A percentile compares a stretch with the other conserved stretches of the same genome.
Conservation (phyloP, 2,797 vertebrate genomes). For the Spondyliosoma cantharus region DNA sequence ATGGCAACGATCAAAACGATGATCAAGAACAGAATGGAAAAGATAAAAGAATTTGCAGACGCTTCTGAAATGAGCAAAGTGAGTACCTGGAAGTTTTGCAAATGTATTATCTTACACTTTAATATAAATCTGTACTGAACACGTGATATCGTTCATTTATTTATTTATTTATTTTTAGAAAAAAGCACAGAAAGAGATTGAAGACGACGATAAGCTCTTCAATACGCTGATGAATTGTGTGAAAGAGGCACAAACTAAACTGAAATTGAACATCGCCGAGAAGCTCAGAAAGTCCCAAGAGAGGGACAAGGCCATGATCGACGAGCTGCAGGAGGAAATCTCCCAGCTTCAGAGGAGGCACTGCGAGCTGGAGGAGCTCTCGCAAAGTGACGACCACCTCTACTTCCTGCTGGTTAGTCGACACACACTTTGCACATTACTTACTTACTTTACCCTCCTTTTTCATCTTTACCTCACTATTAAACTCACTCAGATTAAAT, state of each 20-base stretch:
- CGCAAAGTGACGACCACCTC: conserved; percentile 56
- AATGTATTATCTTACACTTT: background rate
- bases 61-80: conserved; percentile 48
- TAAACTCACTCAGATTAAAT: too few relatives aligned
- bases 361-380: conserved; percentile 66
- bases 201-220: conserved; percentile 37
- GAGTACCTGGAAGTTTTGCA: background rate
- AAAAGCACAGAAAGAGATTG: conserved; percentile 29
- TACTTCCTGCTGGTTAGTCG: conserved; percentile 66
- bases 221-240: conserved; percentile 21
- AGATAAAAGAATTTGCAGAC: conserved; percentile 43
- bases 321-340: conserved; percentile 61
- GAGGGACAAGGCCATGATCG: background rate
- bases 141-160: background rate
- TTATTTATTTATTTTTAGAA: conserved; percentile 29
- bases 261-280: conserved; percentile 21
- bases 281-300: conserved; percentile 54
- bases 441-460: background rate
- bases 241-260: background rate
- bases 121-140: background rate
- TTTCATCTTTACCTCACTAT: background rate
- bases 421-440: background rate
- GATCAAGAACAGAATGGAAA: conserved; percentile 53
- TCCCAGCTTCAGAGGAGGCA: conserved; percentile 28
- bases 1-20: conserved; percentile 44